Evolutionary conservation across 2,113 vertebrate species (phyloP), one percentile per base, ranked within the genome.

Genomic region (Canis aureus): DNA sequence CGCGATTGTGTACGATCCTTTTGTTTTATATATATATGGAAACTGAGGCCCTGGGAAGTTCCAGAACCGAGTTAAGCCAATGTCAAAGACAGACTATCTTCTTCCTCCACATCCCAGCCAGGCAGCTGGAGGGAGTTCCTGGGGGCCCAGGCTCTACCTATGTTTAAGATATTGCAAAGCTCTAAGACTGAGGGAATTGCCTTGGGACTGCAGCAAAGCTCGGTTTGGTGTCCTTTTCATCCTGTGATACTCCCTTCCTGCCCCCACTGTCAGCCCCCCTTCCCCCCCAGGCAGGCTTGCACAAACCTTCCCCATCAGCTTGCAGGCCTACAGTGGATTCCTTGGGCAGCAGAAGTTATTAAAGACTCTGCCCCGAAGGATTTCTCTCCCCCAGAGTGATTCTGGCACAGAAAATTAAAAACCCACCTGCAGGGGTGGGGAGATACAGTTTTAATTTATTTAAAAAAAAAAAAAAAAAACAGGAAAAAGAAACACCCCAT

Each of bases 351-450:
- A 95, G 92, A 92, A 95, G 92, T 97, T 97, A 97, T 97, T 97
- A 95, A 94, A 96, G 90, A 81, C 92, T 84, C 94, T 96, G 92
- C 66, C 83, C 86, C 3, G 3, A 87, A 88, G 97, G 92, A 62
- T 55, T 92, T 89, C 69, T 97, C 71, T 88, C 59, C 93, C 83
- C 80, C 4, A 78, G 96, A 92, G 69, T 89, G 91, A 94, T 80
- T 89, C 76, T 66, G 83, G 83, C 64, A 57, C 78, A 97, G 96
- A 93, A 97, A 98, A 98, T 98, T 87, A 96, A 90, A 93, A 90
- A 97, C 86, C 89, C 57, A 76, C 74, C 71, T 88, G 69, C 84
- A 84, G 69, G 92, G 87, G 35, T 95, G 79, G 55, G 74, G 89
- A 94, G 90, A 94, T 96, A 78, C 80, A 67, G 91, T 92, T 97